Evolutionary conservation across 2,888 invertebrate species (phyloP).

Genomic region (Laothoe populi): DNA sequence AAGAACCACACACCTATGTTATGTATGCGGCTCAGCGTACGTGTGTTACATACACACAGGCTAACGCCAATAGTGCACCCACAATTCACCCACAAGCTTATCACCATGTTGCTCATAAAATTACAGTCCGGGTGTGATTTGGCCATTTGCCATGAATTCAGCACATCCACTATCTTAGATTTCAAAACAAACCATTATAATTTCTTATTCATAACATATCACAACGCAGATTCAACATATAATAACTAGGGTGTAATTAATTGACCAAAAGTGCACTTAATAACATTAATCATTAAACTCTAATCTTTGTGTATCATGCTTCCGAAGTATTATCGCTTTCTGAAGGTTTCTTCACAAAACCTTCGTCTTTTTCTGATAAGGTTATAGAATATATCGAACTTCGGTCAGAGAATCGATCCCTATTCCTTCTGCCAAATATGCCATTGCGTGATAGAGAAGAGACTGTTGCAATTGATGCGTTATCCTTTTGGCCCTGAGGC

Average conservation of each 20-base stretch:
- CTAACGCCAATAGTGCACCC: no score
- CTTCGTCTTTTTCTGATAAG: slow-evolving; percentile 77
- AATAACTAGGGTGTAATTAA: not conserved
- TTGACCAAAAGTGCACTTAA: slow-evolving; percentile 42
- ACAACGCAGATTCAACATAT: not conserved
- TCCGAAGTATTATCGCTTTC: slow-evolving; percentile 81
- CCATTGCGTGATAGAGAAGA: slow-evolving; percentile 74
- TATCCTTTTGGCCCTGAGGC: slow-evolving; percentile 80
- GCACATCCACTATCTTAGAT: no score
- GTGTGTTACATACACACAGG: no score
- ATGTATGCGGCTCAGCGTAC: no score
- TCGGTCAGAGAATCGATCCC: slow-evolving; percentile 75
- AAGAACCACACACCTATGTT: no score
- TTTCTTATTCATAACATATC: slow-evolving; percentile 7
- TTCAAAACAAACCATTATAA: no score
- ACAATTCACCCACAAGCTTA: no score
- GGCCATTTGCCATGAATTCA: no score
- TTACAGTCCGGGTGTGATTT: no score
- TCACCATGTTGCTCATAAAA: no score
- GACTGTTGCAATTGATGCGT: slow-evolving; percentile 73
- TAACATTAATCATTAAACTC: slow-evolving; percentile 37
- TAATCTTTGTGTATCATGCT: slow-evolving; percentile 59
- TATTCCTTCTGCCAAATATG: slow-evolving; percentile 69
- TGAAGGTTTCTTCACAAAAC: slow-evolving; percentile 60
- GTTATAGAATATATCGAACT: slow-evolving; percentile 80